These are phyloP conservation scores for Drosophila buzzatii DNA, from an alignment of 2,888 invertebrate species.

Conservation along the genomic window DNA sequence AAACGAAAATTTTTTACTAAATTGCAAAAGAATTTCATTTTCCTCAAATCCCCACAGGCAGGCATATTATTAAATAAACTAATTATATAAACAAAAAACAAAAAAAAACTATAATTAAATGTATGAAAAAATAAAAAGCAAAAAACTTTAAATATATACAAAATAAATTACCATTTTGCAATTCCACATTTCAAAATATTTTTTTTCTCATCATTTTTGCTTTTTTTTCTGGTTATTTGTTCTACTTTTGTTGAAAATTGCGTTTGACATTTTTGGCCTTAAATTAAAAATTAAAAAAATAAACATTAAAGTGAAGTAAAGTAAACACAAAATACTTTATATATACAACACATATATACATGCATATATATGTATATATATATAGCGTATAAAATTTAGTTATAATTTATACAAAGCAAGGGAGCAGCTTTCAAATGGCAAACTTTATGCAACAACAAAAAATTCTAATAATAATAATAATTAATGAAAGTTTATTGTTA, in stretches of 20 bases:
- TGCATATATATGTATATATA: slow-evolving; percentile 42
- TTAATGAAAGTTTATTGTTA: slow-evolving; percentile 26
- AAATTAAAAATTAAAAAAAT: slow-evolving; percentile 54
- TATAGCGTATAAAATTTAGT: slow-evolving; percentile 59
- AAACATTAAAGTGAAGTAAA: slow-evolving; percentile 38
- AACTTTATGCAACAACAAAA: slow-evolving; percentile 36
- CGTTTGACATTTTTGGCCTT: slow-evolving; percentile 82
- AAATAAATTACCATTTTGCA: slow-evolving; percentile 71
- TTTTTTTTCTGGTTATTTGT: neutral
- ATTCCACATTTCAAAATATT: slow-evolving; percentile 49
- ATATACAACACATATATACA: slow-evolving; percentile 53
- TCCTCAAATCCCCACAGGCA: slow-evolving; percentile 31
- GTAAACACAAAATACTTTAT: slow-evolving; percentile 57
- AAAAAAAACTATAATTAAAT: slow-evolving; percentile 59
- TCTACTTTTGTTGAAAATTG: slow-evolving; percentile 6
- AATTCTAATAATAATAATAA: neutral
- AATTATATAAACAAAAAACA: slow-evolving; percentile 50
- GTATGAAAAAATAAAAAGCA: slow-evolving; percentile 36
- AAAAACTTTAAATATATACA: slow-evolving; percentile 30
- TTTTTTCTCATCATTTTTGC: slow-evolving; percentile 5
- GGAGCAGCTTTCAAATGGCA: slow-evolving; percentile 71
- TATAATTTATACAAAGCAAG: slow-evolving; percentile 75
- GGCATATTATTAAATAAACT: slow-evolving; percentile 59
- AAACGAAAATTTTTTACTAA: slow-evolving; percentile 46
- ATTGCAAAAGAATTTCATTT: slow-evolving; percentile 51